Conservation (phyloP, 2,113 vertebrate genomes). For the Danionella cerebrum region DNA sequence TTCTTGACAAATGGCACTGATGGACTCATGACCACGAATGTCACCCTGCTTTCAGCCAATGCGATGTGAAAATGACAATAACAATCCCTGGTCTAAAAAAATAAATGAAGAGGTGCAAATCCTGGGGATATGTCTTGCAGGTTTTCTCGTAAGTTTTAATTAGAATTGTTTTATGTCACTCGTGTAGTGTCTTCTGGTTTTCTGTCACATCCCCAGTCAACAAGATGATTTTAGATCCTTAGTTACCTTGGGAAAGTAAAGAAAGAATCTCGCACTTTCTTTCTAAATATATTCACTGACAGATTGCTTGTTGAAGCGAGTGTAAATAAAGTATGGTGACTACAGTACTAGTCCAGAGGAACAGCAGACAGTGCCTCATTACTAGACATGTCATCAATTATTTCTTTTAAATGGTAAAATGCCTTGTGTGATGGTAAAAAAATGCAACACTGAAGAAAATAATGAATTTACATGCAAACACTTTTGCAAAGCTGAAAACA, state of each 20-base stretch:
- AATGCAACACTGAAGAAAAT: neutral
- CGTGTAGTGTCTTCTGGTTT: neutral
- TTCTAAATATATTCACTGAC: neutral
- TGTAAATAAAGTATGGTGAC: neutral
- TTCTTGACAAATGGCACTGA: too few relatives aligned
- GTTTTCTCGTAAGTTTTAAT: neutral
- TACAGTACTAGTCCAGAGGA: neutral
- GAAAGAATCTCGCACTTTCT: neutral
- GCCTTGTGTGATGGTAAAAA: neutral
- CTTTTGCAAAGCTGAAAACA: slow-evolving; percentile 10
- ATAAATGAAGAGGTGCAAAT: too few relatives aligned
- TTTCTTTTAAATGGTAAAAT: neutral
- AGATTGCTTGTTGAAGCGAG: neutral
- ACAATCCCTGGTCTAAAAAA: too few relatives aligned
- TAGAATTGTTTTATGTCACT: neutral
- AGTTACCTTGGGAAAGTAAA: neutral
- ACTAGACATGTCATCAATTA: neutral
- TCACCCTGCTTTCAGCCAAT: too few relatives aligned
- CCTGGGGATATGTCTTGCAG: too few relatives aligned
- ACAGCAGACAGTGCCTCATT: neutral
- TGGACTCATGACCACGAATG: too few relatives aligned
- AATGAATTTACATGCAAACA: neutral
- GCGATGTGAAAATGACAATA: too few relatives aligned
- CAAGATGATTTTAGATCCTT: neutral
- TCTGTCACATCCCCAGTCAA: neutral